A percentile compares a stretch with the other conserved stretches of the same genome.
phyloP scores from a whole-genome alignment of 2,113 vertebrate genomes.

The Prunella fulvescens region DNA sequence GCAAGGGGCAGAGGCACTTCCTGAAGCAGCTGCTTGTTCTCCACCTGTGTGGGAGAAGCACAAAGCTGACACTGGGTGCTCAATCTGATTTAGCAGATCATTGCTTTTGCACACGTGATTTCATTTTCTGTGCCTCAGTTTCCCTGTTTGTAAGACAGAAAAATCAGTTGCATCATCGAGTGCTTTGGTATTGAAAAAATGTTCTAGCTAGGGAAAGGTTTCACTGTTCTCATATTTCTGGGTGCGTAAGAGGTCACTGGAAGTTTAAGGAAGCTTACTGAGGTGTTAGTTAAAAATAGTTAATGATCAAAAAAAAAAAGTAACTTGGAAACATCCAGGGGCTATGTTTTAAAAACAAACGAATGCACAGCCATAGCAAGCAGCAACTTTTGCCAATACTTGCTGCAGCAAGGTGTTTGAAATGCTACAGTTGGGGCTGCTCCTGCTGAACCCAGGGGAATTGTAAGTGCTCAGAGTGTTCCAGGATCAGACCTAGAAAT shows the following conservation, averaged over 20 bases:
- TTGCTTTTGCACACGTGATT: background rate
- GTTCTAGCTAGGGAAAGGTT: background rate
- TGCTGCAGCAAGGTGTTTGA: background rate
- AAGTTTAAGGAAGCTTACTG: conserved; percentile 6
- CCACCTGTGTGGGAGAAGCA: background rate
- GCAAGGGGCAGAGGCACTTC: background rate
- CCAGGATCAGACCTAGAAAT: background rate
- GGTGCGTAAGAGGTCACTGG: background rate
- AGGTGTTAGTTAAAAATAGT: conserved; percentile 1
- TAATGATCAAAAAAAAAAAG: background rate
- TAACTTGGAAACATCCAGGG: background rate
- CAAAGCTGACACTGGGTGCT: too few relatives aligned
- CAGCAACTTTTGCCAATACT: background rate
- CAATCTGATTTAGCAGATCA: background rate
- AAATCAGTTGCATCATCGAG: background rate
- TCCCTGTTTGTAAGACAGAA: background rate
- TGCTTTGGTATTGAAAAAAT: background rate
- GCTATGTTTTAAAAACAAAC: background rate
- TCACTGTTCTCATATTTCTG: background rate
- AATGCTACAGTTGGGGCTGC: background rate
- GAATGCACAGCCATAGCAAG: background rate
- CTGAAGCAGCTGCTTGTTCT: background rate
- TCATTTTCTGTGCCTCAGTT: background rate
- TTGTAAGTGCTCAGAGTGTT: background rate
- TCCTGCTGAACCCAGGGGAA: background rate